Conservation (phyloP, 2,797 vertebrate species). For the Pogonophryne albipinna region DNA sequence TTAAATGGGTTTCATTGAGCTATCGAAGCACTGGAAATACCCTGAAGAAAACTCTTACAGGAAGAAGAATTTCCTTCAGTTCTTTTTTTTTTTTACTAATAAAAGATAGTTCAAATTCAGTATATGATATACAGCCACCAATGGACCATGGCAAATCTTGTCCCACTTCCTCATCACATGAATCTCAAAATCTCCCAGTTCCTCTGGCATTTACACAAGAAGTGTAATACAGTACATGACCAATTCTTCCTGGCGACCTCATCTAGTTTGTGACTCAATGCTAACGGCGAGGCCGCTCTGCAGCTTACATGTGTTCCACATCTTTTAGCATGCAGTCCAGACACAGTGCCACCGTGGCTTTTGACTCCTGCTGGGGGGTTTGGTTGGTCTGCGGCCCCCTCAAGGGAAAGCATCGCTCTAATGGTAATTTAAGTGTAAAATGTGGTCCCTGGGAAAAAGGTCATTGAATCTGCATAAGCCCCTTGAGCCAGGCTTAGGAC, state of each 20-base stretch:
- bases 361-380: slow-evolving; percentile 87
- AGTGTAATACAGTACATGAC: slow-evolving; percentile 47
- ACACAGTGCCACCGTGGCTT: slow-evolving; percentile 88
- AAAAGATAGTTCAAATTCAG: slow-evolving; percentile 30
- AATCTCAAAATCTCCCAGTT: slow-evolving; percentile 47
- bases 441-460: slow-evolving; percentile 96
- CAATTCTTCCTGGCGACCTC: slow-evolving; percentile 28
- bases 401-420: slow-evolving; percentile 87
- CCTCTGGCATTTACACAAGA: slow-evolving; percentile 39
- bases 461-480: slow-evolving; percentile 96
- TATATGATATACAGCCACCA: slow-evolving; percentile 13
- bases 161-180: slow-evolving; percentile 38
- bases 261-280: slow-evolving; percentile 45
- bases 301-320: slow-evolving; percentile 85
- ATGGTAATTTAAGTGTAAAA: slow-evolving; percentile 98
- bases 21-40: slow-evolving; percentile 20
- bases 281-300: slow-evolving; percentile 56
- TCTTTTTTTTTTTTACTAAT: slow-evolving; percentile 16
- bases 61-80: slow-evolving; percentile 7
- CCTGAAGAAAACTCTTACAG: slow-evolving; percentile 16
- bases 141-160: slow-evolving; percentile 19
- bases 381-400: slow-evolving; percentile 76
- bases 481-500: slow-evolving; percentile 92
- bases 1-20: slow-evolving; percentile 36
- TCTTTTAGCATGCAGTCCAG: slow-evolving; percentile 87